Percentiles rank a stretch among this genome's conserved stretches.
Evolutionary conservation across 2,888 invertebrate species (phyloP).

Genomic region (Rotaria sp.): DNA sequence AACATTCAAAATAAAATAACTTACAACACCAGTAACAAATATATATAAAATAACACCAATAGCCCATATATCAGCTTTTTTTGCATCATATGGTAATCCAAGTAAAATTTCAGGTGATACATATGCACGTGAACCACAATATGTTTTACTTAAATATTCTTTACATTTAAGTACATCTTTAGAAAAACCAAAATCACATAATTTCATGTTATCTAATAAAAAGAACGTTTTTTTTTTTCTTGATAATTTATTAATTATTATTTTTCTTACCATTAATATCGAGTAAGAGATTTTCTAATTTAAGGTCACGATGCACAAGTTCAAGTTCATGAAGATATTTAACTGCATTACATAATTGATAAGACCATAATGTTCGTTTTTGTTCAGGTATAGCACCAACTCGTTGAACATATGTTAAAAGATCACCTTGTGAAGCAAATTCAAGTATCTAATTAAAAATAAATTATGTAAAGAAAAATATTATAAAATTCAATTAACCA

Average conservation of each 20-base stretch:
- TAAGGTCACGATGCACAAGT: slow-evolving; percentile 58
- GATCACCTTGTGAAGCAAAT: slow-evolving; percentile 55
- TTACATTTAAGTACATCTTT: slow-evolving; percentile 44
- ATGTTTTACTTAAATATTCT: slow-evolving; percentile 54
- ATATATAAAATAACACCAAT: slow-evolving; percentile 37
- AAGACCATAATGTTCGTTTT: slow-evolving; percentile 51
- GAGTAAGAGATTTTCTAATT: slow-evolving; percentile 58
- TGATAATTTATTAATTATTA: slow-evolving; percentile 45
- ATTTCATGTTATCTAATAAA: slow-evolving; percentile 48
- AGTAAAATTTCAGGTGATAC: slow-evolving; percentile 56
- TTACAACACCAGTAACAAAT: slow-evolving; percentile 38
- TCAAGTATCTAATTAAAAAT: slow-evolving; percentile 51
- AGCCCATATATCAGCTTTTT: slow-evolving; percentile 57
- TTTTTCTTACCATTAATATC: slow-evolving; percentile 48
- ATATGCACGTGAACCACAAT: slow-evolving; percentile 59
- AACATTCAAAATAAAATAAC: neutral
- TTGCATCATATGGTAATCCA: slow-evolving; percentile 57
- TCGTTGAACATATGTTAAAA: slow-evolving; percentile 54
- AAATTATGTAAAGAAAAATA: slow-evolving; percentile 45
- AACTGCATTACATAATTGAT: slow-evolving; percentile 52
- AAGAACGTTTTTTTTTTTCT: slow-evolving; percentile 42
- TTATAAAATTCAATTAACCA: neutral
- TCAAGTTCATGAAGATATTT: slow-evolving; percentile 54
- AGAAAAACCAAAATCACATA: slow-evolving; percentile 57
- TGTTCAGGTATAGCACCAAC: slow-evolving; percentile 53